Base-by-base conservation (phyloP, 2,113 vertebrate genomes). In the Neolamprologus caudopunctatus region DNA sequence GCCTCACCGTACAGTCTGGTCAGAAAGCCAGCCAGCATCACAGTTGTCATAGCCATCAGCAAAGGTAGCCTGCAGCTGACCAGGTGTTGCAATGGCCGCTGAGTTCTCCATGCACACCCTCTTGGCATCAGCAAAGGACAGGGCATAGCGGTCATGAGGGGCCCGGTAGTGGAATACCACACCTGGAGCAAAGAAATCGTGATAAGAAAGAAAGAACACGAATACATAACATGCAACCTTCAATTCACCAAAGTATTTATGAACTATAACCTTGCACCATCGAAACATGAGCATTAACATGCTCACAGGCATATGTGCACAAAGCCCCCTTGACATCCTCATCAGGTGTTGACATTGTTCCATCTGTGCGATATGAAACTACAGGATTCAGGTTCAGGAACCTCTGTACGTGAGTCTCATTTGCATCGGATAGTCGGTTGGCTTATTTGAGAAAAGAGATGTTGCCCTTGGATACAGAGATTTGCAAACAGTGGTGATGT, bases 31-130 rank as follows among this genome's bases (percentile, higher is more conserved):
- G 71, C 98, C 98, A 0, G 98, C 98, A 1, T 99, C 98, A 3
- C 98, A 99, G 93, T 99, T 99, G 95, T 99, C 98, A 6, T 98
- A 98, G 80, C 98, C 98, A 0, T 99, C 98, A 66, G 98, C 98
- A 3, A 99, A 99, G 24, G 98, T 97, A 2, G 97, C 97, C 94
- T 98, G 98, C 50, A 99, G 97, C 89, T 99, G 98, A 11, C 93
- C 94, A 0, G 98, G 97, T 0, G 97, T 96, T 2, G 98, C 98
- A 0, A 99, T 97, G 84, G 73, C 66, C 0, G 97, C 98, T 0
- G 98, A 98, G 95, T 98, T 98, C 90, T 97, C 97, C 21, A 87
- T 19, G 9, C 98, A 99, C 81, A 98, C 97, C 2, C 94, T 96
- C 79, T 95, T 96, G 21, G 98, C 98, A 1, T 97, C 97, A 0